phyloP scores from a whole-genome alignment of 2,113 vertebrate species.

The Osmerus mordax region DNA sequence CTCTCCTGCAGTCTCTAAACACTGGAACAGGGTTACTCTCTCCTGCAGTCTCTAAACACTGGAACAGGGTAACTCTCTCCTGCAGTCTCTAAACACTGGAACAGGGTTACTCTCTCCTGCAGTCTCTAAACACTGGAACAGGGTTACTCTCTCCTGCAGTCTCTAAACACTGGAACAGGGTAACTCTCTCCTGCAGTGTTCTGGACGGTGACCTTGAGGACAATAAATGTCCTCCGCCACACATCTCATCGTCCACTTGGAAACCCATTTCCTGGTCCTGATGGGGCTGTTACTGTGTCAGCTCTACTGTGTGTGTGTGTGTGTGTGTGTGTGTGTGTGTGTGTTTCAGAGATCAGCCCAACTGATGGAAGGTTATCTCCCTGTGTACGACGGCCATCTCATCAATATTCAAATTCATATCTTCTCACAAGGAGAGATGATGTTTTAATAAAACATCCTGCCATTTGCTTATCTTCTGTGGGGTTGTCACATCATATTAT shows the following conservation, averaged over 20 bases:
- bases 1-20: too few species aligned
- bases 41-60: too few species aligned
- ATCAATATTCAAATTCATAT: constrained; percentile 7
- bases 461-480: constrained; percentile 19
- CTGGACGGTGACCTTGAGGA: constrained; percentile 8
- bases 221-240: constrained; percentile 17
- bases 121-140: too few species aligned
- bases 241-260: not conserved
- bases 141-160: too few species aligned
- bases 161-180: not conserved
- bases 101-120: too few species aligned
- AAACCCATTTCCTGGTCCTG: not conserved
- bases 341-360: constrained; percentile 1
- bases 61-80: too few species aligned
- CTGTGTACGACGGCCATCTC: not conserved
- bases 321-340: not conserved
- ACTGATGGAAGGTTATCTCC: not conserved
- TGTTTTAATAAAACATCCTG: constrained; percentile 29
- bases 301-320: not conserved
- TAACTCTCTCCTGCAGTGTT: not conserved
- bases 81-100: too few species aligned
- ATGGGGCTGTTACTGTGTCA: not conserved
- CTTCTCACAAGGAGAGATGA: constrained; percentile 5
- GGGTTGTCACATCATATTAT: constrained; percentile 7
- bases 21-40: too few species aligned